Base-by-base conservation (phyloP, 2,888 invertebrate genomes). In the Parnassius glacialis region DNA sequence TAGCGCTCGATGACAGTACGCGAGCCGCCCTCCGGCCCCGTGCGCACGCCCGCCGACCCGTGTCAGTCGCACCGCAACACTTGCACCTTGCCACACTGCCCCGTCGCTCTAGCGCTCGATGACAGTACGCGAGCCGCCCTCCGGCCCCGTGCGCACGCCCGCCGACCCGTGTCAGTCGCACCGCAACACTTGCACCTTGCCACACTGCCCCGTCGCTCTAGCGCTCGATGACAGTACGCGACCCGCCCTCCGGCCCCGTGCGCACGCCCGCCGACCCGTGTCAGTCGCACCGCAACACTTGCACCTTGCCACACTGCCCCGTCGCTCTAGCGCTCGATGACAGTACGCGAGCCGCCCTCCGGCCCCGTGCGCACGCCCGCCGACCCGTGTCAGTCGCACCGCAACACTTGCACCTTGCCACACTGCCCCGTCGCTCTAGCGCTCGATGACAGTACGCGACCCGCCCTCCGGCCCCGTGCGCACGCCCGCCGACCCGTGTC, bases 71-170 rank as follows among this genome's bases (percentile, higher is more conserved):
- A 16, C 16, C 16, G 16, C 16, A 16, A 16, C 16, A 16, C 16
- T 16, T 16, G 16, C 16, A 16, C 16, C 16, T 16, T 16, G 16
- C 1, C 16, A 16, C 16, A 16, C 16, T 16, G 16, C 16, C 16
- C 16, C 16, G 16, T 16, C 16, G 16, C 16, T 16, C 16, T 16
- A 16, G 16, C 1, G 16, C 16, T 16, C 16, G 1, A 16, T 16
- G 16, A 16, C 16, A 16, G 16, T 16, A 16, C 16, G 92, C 0
- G 90, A 92, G 61, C 83, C 86, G 83, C 89, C 90, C 0, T 87
- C 90, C 0, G 89, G 84, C 64, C 87, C 89, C 0, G 77, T 87
- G n/a, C 68, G 79, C 3, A 91, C 91, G 0, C 92, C 92, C 0
- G 70, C 64, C 0, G 87, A 91, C 60, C 89, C 90, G 0, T 91